Evolutionary conservation across 2,888 invertebrate genomes (phyloP), one percentile per base, ranked within the genome.

Genomic region (Serrognathus titanus): DNA sequence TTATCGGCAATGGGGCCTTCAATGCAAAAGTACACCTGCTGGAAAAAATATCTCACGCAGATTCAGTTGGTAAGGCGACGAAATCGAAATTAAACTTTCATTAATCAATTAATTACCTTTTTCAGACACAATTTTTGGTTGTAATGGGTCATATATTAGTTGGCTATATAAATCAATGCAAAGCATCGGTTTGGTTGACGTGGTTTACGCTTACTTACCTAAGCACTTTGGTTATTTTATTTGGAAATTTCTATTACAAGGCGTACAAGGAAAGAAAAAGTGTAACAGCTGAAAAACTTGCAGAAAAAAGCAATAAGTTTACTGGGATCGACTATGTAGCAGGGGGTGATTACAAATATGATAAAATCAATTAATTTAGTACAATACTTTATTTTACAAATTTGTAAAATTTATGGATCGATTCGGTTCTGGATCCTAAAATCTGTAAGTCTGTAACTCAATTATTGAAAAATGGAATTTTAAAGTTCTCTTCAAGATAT

Each of bases 11-110:
- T 94, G 64, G 94, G 94, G 4, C 94, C 93, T 1, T 80, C 81
- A 55, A 83, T 92, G 53, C 89, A 89, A 76, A 87, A 87, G 69
- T 94, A 88, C 75, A 82, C 94, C 53, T 94, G 93, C 93, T 94
- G 94, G 94, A 94, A 94, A 81, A 90, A 87, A 70, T 92, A 94
- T 75, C 82, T 94, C 72, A 94, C 94, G 6, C 83, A 85, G n/a
- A 77, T 94, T 68, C 94, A 94, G 78, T 92, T 94, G 86, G 84
- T 91, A 76, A 71, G 71, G 64, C 1, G 10, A 20, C 1, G 10
- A 13, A 43, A 43, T 16, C 10, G 6, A 16, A 31, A 36, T 36
- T 12, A 9, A 13, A 45, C 9, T 41, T 9, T 45, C 38, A 16
- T 47, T 37, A 7, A 9, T 47, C 24, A 7, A 9, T 35, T 39